Conservation (phyloP, 2,888 invertebrate genomes). For the Epinotia ramella region DNA sequence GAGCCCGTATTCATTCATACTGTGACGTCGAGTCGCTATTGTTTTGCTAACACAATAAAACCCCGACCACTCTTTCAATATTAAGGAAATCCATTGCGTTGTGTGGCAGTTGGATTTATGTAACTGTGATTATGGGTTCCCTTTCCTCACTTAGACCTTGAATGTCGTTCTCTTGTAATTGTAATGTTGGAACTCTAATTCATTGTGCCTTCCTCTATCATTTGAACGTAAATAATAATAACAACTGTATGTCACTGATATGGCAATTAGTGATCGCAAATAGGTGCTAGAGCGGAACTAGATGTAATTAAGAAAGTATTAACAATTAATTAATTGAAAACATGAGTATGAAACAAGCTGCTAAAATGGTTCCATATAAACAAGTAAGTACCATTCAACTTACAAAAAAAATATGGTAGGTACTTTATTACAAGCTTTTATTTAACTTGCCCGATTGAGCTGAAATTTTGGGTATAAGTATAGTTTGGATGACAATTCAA, state of each 20-base stretch:
- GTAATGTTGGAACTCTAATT: neutral
- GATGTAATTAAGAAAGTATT: too few species aligned
- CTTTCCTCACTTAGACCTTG: neutral
- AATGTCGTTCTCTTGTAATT: neutral
- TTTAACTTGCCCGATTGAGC: too few species aligned
- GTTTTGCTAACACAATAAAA: slow-evolving; percentile 35
- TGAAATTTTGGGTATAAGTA: too few species aligned
- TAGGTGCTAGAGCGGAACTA: too few species aligned
- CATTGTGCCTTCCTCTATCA: neutral
- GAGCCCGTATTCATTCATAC: slow-evolving; percentile 10
- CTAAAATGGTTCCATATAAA: too few species aligned
- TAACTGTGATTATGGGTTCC: neutral
- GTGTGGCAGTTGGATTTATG: neutral
- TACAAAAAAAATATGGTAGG: too few species aligned
- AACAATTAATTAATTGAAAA: too few species aligned
- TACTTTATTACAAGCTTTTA: too few species aligned
- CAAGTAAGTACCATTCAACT: too few species aligned
- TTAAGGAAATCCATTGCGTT: slow-evolving; percentile 18
- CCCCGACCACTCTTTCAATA: slow-evolving; percentile 9
- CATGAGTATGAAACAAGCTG: neutral
- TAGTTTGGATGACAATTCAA: too few species aligned
- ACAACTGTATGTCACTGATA: neutral
- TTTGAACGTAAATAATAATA: neutral
- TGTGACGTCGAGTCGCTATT: slow-evolving; percentile 28
- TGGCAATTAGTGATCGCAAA: neutral